Percentiles rank a stretch among this genome's conserved stretches.
These are phyloP conservation scores for Boloria euphrosyne DNA, from an alignment of 2,888 invertebrate species.

Conservation along the genomic window DNA sequence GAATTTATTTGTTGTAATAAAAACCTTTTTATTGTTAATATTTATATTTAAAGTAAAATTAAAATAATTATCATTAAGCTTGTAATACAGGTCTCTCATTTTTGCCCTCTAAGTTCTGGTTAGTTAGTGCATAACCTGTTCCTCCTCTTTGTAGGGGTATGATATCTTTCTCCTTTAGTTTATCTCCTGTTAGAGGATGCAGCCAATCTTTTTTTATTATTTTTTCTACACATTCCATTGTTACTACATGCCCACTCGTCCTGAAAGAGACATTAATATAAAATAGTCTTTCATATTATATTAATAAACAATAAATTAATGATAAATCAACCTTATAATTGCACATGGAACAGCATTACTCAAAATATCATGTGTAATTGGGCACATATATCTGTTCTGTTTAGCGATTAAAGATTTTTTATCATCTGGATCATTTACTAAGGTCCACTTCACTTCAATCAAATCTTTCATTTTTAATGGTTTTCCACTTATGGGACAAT, in stretches of 20 bases:
- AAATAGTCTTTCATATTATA: background rate
- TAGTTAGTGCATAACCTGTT: slow-evolving; percentile 95
- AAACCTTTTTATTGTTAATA: too few relatives aligned
- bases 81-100: slow-evolving; percentile 92
- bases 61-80: slow-evolving; percentile 76
- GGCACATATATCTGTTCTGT: slow-evolving; percentile 97
- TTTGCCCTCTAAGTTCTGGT: slow-evolving; percentile 91
- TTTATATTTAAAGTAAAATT: too few relatives aligned
- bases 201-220: slow-evolving; percentile 98
- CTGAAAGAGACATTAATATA: slow-evolving; percentile 41
- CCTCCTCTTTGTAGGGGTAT: slow-evolving; percentile 97
- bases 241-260: slow-evolving; percentile 95
- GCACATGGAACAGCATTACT: slow-evolving; percentile 97
- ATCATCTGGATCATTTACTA: slow-evolving; percentile 93
- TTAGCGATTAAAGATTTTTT: slow-evolving; percentile 93
- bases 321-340: slow-evolving; percentile 84
- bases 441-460: slow-evolving; percentile 95
- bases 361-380: slow-evolving; percentile 97
- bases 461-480: slow-evolving; percentile 95
- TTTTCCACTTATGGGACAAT: slow-evolving; percentile 82
- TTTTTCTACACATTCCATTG: slow-evolving; percentile 97
- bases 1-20: too few relatives aligned
- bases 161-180: slow-evolving; percentile 94
- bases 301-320: background rate
- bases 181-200: slow-evolving; percentile 94